A percentile compares a stretch with the other conserved stretches of the same genome.
Evolutionary conservation across 2,797 vertebrate species (phyloP).

Genomic region (Cephalopachus bancanus): DNA sequence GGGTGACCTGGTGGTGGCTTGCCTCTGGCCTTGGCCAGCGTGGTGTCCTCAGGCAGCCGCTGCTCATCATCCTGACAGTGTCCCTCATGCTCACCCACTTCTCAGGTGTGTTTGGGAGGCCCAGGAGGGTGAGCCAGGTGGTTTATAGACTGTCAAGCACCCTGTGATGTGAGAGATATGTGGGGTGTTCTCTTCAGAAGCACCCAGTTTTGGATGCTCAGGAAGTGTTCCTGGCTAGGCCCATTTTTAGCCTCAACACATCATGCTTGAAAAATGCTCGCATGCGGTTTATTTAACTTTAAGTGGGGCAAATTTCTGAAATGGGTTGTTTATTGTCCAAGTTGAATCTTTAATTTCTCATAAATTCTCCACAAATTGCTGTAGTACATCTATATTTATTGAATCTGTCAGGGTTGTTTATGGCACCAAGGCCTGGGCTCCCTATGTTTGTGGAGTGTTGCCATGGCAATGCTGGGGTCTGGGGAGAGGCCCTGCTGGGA

Average conservation of each 20-base stretch:
- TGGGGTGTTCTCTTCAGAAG: neutral
- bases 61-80: neutral
- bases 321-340: slow-evolving; percentile 78
- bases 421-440: slow-evolving; percentile 79
- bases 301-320: slow-evolving; percentile 79
- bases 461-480: slow-evolving; percentile 74
- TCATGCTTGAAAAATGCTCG: slow-evolving; percentile 84
- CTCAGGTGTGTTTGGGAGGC: neutral
- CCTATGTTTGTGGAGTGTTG: slow-evolving; percentile 84
- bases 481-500: neutral
- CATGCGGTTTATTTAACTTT: slow-evolving; percentile 84
- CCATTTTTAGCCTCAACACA: neutral
- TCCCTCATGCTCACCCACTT: neutral
- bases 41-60: neutral
- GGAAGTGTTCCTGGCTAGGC: slow-evolving; percentile 1
- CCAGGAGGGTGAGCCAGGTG: fast-evolving
- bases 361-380: slow-evolving; percentile 83
- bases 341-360: slow-evolving; percentile 86
- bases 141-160: fast-evolving
- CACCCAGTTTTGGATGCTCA: neutral
- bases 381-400: slow-evolving; percentile 86
- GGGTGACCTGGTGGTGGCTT: neutral
- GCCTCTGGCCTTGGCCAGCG: neutral
- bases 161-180: neutral
- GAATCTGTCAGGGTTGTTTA: slow-evolving; percentile 85